phyloP scores from a whole-genome alignment of 2,797 vertebrate species.

The Falco naumanni region DNA sequence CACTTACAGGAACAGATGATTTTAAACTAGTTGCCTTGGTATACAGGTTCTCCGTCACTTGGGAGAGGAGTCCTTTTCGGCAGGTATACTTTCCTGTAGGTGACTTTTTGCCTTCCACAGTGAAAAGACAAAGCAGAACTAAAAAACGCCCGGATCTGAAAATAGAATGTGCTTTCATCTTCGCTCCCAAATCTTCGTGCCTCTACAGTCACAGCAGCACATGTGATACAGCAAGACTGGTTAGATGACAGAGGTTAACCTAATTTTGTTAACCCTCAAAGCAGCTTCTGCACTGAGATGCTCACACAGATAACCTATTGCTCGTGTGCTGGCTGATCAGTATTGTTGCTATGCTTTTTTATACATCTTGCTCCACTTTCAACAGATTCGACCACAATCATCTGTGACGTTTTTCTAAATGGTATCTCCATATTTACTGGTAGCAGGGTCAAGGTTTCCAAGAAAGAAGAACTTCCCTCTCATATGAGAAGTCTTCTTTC shows the following conservation, averaged over 20 bases:
- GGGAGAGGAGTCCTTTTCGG: conserved; percentile 57
- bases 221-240: conserved; percentile 11
- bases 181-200: not conserved
- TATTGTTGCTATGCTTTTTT: conserved; percentile 63
- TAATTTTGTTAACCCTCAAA: conserved; percentile 70
- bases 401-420: conserved; percentile 65
- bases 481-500: conserved; percentile 42
- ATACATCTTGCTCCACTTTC: conserved; percentile 71
- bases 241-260: conserved; percentile 66
- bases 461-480: conserved; percentile 66
- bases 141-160: conserved; percentile 57
- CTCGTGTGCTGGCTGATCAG: conserved; percentile 46
- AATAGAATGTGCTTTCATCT: conserved; percentile 64
- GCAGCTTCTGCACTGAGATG: conserved; percentile 37
- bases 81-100: conserved; percentile 28
- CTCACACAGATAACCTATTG: conserved; percentile 54
- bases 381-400: conserved; percentile 64
- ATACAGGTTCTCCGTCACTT: conserved; percentile 62
- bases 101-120: conserved; percentile 45
- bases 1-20: conserved; percentile 76
- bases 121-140: conserved; percentile 59
- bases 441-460: conserved; percentile 56
- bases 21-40: conserved; percentile 68
- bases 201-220: conserved; percentile 5
- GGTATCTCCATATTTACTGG: conserved; percentile 71